Base-by-base conservation (phyloP, 2,888 invertebrate genomes). In the Cephus runcator region DNA sequence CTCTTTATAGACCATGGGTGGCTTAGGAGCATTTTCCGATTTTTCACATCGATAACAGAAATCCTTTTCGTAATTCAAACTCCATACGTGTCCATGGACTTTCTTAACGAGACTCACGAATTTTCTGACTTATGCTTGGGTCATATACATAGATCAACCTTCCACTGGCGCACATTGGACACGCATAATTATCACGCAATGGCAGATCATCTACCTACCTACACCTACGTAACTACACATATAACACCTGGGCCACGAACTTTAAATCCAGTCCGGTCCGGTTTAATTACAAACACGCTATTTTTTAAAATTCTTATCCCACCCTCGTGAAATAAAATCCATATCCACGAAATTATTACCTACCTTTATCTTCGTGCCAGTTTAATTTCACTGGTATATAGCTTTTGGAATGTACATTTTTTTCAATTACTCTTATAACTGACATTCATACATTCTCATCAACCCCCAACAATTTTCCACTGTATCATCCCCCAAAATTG, bases 21-120 rank as follows among this genome's bases (percentile, higher is more conserved):
- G 78, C 80, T 83, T 77, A 83, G 75, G 69, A 78, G 84, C 81
- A 79, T 84, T 84, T 84, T 85, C 81, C 79, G 85, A 85, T 85
- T 85, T 78, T 73, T 77, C 11, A n/a, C 78, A 68, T 1, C 34
- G 78, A 23, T 56, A 56, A 23, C 23, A 23, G 2, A 56, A 56
- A 56, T 56, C 23, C 56, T 23, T 56, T 23, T 15, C 9, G 23
- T 23, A 56, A 56, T 56, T 56, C 23, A 23, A 56, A 9, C 56
- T 56, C 23, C 0, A 56, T 56, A 56, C 56, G 56, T 2, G 9
- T 56, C 9, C 56, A 23, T 2, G 56, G 56, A 23, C 56, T 56
- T 56, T 56, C 23, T 23, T 56, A 56, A 56, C 56, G 23, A 0
- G 9, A 23, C 56, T 56, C 23, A 56, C 56, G 9, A 56, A 56